These are phyloP conservation scores for Slavum lentiscoides DNA, from an alignment of 2,888 invertebrate species.

Conservation along the genomic window DNA sequence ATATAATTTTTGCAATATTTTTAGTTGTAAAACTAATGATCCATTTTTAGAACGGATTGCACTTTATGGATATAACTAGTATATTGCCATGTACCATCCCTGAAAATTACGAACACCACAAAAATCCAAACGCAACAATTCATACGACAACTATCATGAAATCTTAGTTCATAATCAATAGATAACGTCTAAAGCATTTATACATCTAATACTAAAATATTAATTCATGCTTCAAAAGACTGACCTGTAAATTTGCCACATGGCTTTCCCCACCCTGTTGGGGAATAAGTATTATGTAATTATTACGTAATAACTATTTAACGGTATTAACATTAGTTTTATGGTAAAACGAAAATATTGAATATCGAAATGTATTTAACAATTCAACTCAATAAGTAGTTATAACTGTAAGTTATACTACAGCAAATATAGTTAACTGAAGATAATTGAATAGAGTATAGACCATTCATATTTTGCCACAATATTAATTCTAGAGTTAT, in stretches of 20 bases:
- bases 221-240: slow-evolving; percentile 46
- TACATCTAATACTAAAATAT: slow-evolving; percentile 32
- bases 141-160: not conserved
- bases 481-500: no score
- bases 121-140: slow-evolving; percentile 8
- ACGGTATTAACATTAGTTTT: not conserved
- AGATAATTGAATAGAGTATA: not conserved
- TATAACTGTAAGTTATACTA: not conserved
- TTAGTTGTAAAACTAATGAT: not conserved
- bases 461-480: not conserved
- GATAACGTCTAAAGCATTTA: slow-evolving; percentile 28
- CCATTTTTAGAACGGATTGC: not conserved
- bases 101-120: slow-evolving; percentile 20
- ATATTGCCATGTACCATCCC: not conserved
- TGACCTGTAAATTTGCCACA: slow-evolving; percentile 50
- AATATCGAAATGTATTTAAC: no score
- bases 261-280: slow-evolving; percentile 51
- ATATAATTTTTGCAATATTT: not conserved
- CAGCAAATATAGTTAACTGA: not conserved
- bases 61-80: not conserved
- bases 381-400: not conserved
- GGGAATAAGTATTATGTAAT: slow-evolving; percentile 34
- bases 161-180: slow-evolving; percentile 15
- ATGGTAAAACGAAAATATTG: not conserved
- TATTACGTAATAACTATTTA: slow-evolving; percentile 20